Conservation (phyloP, 2,797 vertebrate species). For the Agapornis canus region DNA sequence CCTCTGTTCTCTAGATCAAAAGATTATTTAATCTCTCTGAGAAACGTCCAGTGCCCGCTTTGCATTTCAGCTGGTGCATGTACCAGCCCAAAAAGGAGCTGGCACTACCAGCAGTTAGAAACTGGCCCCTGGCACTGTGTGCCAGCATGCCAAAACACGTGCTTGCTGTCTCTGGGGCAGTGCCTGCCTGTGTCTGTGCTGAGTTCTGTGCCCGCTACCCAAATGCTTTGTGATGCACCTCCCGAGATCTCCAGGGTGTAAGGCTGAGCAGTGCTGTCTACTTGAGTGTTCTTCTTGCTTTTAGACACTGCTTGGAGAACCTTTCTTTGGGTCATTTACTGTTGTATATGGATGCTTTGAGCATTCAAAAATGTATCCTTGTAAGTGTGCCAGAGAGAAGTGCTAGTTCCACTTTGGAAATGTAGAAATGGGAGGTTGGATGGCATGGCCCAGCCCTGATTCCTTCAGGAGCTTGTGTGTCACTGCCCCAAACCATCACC, state of each 20-base stretch:
- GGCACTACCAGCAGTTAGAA: neutral
- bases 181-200: neutral
- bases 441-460: neutral
- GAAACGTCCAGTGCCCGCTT: neutral
- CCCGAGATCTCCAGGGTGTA: neutral
- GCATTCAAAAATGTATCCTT: neutral
- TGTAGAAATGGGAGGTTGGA: neutral
- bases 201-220: neutral
- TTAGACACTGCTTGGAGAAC: neutral
- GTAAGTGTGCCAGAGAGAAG: neutral
- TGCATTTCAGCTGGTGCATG: neutral
- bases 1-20: conserved; percentile 45
- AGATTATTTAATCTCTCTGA: conserved; percentile 43
- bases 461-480: neutral
- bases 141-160: neutral
- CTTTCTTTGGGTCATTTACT: neutral
- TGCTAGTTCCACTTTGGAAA: neutral
- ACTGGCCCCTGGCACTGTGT: neutral
- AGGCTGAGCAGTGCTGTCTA: neutral
- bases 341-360: neutral
- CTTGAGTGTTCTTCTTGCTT: neutral
- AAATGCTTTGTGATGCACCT: neutral
- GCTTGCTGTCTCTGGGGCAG: neutral
- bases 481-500: neutral
- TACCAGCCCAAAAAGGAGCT: neutral